phyloP scores from a whole-genome alignment of 1,140 invertebrate genomes.

The Zaprionus gabonicus region DNA sequence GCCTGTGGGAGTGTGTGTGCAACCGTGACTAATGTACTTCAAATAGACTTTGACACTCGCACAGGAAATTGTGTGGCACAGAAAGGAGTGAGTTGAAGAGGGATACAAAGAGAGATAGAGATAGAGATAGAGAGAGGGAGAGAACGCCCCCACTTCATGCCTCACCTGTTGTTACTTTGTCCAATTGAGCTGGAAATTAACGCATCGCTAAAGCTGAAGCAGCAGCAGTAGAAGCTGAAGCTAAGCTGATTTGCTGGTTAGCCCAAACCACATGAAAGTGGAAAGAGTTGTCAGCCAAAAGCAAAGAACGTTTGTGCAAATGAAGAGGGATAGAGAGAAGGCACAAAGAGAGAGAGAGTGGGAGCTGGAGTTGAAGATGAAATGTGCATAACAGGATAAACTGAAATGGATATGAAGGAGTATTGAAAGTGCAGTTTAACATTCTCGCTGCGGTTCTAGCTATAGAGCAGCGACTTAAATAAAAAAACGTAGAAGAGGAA shows the following conservation, averaged over 20 bases:
- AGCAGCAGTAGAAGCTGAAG: constrained; percentile 12
- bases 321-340: background rate
- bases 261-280: constrained; percentile 22
- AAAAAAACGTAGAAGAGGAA: background rate
- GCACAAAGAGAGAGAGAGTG: background rate
- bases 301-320: constrained; percentile 8
- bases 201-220: constrained; percentile 39
- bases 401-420: background rate
- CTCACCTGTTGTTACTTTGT: constrained; percentile 47
- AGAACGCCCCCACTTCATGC: constrained; percentile 12
- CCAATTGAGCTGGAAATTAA: constrained; percentile 44
- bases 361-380: background rate
- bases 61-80: constrained; percentile 12
- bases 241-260: constrained; percentile 42
- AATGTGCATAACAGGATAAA: constrained; percentile 4
- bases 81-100: background rate
- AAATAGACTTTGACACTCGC: constrained; percentile 47
- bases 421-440: background rate
- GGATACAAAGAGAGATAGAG: background rate
- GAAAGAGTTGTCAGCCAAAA: constrained; percentile 8
- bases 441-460: background rate
- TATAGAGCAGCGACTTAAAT: background rate
- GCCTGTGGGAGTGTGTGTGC: constrained; percentile 1
- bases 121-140: background rate
- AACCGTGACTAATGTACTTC: constrained; percentile 53